phyloP scores from a whole-genome alignment of 2,797 vertebrate species.

The Crypturellus tataupa region DNA sequence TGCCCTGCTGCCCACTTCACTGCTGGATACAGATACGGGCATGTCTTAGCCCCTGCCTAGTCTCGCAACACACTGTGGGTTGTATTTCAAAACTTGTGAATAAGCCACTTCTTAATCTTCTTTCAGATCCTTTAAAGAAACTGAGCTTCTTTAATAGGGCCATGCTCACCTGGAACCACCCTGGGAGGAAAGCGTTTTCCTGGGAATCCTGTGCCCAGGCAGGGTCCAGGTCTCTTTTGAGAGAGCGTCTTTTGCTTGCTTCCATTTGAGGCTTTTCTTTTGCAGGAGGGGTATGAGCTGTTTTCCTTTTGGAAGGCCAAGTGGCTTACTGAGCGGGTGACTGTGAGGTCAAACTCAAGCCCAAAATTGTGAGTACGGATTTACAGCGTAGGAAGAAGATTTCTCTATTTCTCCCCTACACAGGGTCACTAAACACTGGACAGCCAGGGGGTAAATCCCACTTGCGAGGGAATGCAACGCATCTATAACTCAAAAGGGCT shows the following conservation, averaged over 20 bases:
- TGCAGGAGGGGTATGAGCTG: not conserved
- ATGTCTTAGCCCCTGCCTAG: not conserved
- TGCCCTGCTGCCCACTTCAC: not conserved
- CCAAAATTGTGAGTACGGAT: accelerated
- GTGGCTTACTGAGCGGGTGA: not conserved
- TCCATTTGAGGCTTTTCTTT: not conserved
- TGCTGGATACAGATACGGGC: not conserved
- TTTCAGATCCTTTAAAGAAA: not conserved
- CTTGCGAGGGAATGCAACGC: not conserved
- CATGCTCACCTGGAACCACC: not conserved
- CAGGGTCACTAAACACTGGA: not conserved
- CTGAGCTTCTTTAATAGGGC: not conserved
- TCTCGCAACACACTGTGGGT: not conserved
- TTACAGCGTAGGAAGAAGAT: not conserved
- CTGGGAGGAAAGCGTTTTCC: not conserved
- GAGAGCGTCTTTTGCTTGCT: accelerated
- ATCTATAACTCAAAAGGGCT: not conserved
- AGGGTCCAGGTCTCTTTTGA: not conserved
- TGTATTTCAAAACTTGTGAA: not conserved
- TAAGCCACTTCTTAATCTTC: not conserved
- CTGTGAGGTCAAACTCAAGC: not conserved
- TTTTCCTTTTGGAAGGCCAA: not conserved
- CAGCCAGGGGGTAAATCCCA: not conserved
- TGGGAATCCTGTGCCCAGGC: not conserved
- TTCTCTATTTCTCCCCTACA: not conserved